phyloP scores from a whole-genome alignment of 2,797 vertebrate species.

The Microctenopoma stevenorrisi region DNA sequence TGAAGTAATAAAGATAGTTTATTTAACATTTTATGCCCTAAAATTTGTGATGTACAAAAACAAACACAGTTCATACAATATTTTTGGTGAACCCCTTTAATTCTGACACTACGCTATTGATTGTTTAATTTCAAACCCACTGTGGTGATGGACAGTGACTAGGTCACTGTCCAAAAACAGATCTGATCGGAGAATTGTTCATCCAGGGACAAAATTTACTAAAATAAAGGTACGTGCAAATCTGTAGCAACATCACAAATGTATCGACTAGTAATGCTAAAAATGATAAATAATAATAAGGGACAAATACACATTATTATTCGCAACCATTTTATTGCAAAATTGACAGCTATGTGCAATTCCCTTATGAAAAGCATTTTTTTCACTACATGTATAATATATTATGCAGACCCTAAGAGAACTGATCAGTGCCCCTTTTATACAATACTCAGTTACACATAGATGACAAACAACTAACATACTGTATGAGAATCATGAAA shows the following conservation, averaged over 20 bases:
- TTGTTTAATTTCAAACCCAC: too few species aligned
- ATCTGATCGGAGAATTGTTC: too few species aligned
- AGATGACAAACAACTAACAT: slow-evolving; percentile 79
- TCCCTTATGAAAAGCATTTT: slow-evolving; percentile 89
- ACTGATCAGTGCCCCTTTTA: slow-evolving; percentile 80
- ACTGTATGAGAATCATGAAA: slow-evolving; percentile 66
- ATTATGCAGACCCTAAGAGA: slow-evolving; percentile 79
- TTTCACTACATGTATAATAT: slow-evolving; percentile 83
- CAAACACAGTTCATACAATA: too few species aligned
- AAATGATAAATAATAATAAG: slow-evolving; percentile 27
- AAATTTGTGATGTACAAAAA: too few species aligned
- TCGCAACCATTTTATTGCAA: slow-evolving; percentile 95
- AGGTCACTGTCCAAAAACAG: too few species aligned
- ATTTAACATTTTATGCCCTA: too few species aligned
- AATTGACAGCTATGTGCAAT: slow-evolving; percentile 91
- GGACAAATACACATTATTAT: slow-evolving; percentile 56
- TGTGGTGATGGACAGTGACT: too few species aligned
- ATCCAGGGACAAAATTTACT: too few species aligned
- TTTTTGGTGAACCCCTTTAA: too few species aligned
- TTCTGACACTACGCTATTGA: too few species aligned
- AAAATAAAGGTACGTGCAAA: not conserved
- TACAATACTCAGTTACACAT: slow-evolving; percentile 85
- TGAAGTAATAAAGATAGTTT: not conserved
- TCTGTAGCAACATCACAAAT: not conserved
- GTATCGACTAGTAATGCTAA: not conserved